Percentiles rank a stretch among this genome's conserved stretches.
Evolutionary conservation across 2,113 vertebrate species (phyloP).

Genomic region (Channa maculata): DNA sequence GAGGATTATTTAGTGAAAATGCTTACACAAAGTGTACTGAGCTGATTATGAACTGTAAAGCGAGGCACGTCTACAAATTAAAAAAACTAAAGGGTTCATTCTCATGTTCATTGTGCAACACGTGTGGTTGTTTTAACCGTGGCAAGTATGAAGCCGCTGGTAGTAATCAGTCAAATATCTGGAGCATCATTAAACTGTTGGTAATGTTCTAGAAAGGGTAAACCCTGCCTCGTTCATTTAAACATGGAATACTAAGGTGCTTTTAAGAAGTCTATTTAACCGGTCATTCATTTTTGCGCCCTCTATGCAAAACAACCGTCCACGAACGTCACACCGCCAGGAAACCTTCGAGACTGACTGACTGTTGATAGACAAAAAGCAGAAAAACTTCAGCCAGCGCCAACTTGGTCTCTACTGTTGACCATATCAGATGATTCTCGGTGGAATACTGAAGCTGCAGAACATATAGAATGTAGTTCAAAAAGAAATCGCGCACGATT

Average conservation of each 20-base stretch:
- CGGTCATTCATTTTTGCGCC: constrained; percentile 55
- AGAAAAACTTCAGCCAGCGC: constrained; percentile 9
- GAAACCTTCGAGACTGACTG: constrained; percentile 18
- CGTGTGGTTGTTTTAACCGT: no score
- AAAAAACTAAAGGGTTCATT: no score
- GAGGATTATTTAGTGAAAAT: no score
- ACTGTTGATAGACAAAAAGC: constrained; percentile 45
- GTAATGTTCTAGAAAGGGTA: background rate
- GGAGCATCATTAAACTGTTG: no score
- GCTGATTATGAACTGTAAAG: no score
- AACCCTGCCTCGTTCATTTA: constrained; percentile 27
- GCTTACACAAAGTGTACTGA: no score
- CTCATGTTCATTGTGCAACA: no score
- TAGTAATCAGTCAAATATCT: no score
- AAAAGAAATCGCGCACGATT: constrained; percentile 21
- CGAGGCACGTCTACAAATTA: no score
- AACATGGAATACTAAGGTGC: constrained; percentile 17
- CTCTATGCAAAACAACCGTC: constrained; percentile 49
- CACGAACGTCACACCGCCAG: constrained; percentile 41
- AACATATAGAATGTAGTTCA: constrained; percentile 45
- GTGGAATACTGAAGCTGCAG: constrained; percentile 33
- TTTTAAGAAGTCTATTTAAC: constrained; percentile 61
- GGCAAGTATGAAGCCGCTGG: no score
- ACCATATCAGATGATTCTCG: constrained; percentile 31
- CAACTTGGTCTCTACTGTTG: constrained; percentile 45